Conservation (phyloP, 2,797 vertebrate genomes). For the Podarcis lilfordi region DNA sequence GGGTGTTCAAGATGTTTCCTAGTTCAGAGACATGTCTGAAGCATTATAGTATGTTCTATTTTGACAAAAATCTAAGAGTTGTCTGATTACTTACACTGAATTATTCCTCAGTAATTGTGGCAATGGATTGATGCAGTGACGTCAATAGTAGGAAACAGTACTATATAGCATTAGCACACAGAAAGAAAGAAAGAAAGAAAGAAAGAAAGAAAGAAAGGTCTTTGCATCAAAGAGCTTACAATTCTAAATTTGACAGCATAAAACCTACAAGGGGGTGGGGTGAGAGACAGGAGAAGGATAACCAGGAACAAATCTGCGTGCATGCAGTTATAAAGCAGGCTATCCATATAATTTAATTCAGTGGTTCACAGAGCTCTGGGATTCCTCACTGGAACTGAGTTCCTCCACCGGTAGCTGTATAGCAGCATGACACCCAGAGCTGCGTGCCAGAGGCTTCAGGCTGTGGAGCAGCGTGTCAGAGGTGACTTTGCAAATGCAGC, state of each 20-base stretch:
- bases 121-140: neutral
- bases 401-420: too few species aligned
- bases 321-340: neutral
- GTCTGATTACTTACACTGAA: neutral
- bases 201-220: neutral
- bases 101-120: neutral
- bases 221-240: neutral
- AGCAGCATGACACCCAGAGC: too few species aligned
- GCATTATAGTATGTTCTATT: neutral
- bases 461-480: too few species aligned
- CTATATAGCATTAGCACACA: neutral
- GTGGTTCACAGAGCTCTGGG: neutral
- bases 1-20: neutral
- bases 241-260: neutral
- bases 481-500: too few species aligned
- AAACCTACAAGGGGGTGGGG: neutral
- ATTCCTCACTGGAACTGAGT: neutral
- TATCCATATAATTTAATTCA: too few species aligned
- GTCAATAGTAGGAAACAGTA: neutral
- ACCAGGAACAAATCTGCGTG: neutral
- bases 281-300: neutral
- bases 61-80: neutral
- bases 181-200: neutral
- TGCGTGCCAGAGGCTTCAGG: too few species aligned
- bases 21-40: neutral